A percentile compares a stretch with the other conserved stretches of the same genome.
Evolutionary conservation across 2,797 vertebrate species (phyloP).

Genomic region (Pogonophryne albipinna): DNA sequence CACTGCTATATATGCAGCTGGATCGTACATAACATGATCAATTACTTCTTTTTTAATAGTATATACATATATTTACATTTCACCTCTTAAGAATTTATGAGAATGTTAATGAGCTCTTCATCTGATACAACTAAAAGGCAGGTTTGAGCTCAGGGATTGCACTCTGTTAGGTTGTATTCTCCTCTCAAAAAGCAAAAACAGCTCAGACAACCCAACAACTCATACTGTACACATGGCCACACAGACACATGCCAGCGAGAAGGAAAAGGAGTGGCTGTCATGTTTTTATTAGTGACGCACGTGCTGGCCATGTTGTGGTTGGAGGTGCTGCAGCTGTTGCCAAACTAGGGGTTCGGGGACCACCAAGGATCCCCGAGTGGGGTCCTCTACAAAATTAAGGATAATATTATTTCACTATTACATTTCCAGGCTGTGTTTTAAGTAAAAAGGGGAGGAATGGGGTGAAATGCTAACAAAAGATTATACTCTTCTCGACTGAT

Average conservation of each 20-base stretch:
- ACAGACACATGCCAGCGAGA: constrained; percentile 22
- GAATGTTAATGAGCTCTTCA: constrained; percentile 2
- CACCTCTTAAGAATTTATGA: not conserved
- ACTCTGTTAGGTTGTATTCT: constrained; percentile 25
- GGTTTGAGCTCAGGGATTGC: not conserved
- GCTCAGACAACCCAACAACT: not conserved
- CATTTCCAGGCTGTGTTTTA: constrained; percentile 19
- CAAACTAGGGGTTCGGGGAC: constrained; percentile 42
- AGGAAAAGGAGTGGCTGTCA: constrained; percentile 58
- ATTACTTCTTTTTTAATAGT: not conserved
- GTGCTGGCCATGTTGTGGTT: constrained; percentile 55
- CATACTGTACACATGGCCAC: not conserved
- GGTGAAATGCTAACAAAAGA: constrained; percentile 25
- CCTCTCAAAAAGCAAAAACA: constrained; percentile 19
- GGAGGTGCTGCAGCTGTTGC: constrained; percentile 55
- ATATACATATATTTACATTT: constrained; percentile 9
- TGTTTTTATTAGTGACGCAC: constrained; percentile 77
- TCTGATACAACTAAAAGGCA: constrained; percentile 10
- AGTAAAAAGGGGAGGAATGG: not conserved
- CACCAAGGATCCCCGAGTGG: constrained; percentile 56
- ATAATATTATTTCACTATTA: constrained; percentile 44
- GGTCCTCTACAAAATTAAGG: constrained; percentile 39
- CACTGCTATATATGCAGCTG: not conserved
- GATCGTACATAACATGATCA: not conserved
- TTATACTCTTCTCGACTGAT: not conserved